These are phyloP conservation scores for Ataeniobius toweri DNA, from an alignment of 2,797 vertebrate genomes.

Conservation along the genomic window DNA sequence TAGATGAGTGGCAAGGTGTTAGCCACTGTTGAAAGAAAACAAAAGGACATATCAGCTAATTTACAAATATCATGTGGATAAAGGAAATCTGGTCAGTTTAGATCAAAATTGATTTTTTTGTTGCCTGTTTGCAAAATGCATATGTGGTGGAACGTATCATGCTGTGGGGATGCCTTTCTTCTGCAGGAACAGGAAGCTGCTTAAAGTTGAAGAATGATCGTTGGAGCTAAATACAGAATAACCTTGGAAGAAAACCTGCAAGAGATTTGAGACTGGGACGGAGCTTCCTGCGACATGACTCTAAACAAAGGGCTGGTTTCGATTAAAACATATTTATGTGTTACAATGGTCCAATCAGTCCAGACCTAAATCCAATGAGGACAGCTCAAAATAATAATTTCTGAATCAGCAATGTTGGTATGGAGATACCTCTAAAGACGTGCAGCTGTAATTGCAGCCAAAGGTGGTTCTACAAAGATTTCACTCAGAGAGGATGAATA, in stretches of 20 bases:
- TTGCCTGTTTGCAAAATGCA: neutral
- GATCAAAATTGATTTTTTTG: neutral
- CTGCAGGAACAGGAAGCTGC: no score
- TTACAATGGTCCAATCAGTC: neutral
- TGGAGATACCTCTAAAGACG: no score
- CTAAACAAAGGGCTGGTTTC: neutral
- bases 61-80: neutral
- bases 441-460: no score
- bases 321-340: neutral
- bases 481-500: no score
- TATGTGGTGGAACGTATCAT: neutral
- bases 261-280: neutral
- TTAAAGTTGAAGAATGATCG: no score
- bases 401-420: no score
- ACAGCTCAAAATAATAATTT: no score
- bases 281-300: neutral
- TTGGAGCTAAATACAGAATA: neutral
- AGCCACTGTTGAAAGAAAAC: neutral
- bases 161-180: neutral
- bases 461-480: no score
- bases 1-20: neutral
- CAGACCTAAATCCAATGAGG: neutral
- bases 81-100: neutral
- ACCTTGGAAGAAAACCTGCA: neutral
- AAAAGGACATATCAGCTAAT: neutral